phyloP scores from a whole-genome alignment of 2,113 vertebrate genomes.

The Melanocharis versteri region DNA sequence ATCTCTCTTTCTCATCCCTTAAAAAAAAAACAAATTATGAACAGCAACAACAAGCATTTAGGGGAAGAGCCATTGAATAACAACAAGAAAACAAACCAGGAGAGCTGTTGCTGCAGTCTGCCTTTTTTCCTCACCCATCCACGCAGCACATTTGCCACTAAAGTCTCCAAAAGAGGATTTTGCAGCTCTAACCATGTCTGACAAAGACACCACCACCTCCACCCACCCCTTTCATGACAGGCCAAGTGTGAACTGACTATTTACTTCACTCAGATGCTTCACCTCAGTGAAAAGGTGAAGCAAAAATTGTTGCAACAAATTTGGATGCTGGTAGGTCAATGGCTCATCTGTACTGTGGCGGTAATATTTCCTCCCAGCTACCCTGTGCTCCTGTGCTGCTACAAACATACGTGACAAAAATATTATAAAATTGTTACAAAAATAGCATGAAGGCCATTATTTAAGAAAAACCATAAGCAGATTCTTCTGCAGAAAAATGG shows the following conservation, averaged over 20 bases:
- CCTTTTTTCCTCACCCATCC: neutral
- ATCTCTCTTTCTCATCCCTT: neutral
- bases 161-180: neutral
- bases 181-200: neutral
- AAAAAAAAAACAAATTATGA: fast-evolving
- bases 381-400: neutral
- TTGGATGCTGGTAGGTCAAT: neutral
- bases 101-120: neutral
- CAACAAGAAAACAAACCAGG: neutral
- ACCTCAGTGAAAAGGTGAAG: neutral
- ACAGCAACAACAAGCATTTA: neutral
- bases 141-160: neutral
- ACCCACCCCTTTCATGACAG: neutral
- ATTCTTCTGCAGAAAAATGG: neutral
- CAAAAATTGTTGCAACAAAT: neutral
- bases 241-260: neutral
- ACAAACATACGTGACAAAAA: neutral
- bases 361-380: neutral
- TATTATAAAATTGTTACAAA: neutral
- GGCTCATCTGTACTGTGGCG: neutral
- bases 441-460: neutral
- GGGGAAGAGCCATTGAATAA: neutral
- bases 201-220: neutral
- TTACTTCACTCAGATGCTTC: neutral
- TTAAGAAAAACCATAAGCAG: neutral